Percentiles rank a stretch among this genome's conserved stretches.
These are phyloP conservation scores for Beroe ovata DNA, from an alignment of 37 sponge, comb jelly and placozoan species.

Conservation along the genomic window DNA sequence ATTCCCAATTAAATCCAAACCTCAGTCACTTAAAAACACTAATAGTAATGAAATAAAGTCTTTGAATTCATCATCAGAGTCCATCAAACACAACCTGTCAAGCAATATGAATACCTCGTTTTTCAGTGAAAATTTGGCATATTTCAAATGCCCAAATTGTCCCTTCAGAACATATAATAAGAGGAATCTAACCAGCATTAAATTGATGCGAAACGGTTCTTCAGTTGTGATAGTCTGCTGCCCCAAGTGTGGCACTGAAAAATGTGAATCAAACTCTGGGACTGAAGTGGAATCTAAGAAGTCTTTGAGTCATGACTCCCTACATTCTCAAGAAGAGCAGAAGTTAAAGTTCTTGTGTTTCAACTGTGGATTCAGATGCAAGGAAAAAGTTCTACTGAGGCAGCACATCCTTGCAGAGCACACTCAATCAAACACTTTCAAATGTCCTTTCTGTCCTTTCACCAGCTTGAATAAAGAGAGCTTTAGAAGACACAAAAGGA, in stretches of 20 bases:
- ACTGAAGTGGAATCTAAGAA: not conserved
- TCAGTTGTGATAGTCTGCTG: not conserved
- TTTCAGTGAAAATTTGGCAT: not conserved
- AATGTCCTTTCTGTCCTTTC: not conserved
- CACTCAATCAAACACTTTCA: not conserved
- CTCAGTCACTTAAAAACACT: too few relatives aligned
- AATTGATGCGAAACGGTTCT: not conserved
- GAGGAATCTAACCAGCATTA: not conserved
- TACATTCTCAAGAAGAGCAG: not conserved
- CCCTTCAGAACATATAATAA: not conserved
- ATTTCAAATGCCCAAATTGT: not conserved
- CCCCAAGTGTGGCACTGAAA: not conserved
- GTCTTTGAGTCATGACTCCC: not conserved
- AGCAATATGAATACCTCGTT: not conserved
- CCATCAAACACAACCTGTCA: too few relatives aligned
- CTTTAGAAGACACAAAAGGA: not conserved
- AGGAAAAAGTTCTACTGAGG: not conserved
- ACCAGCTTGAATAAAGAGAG: not conserved
- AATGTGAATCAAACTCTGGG: not conserved
- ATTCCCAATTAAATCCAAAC: too few relatives aligned
- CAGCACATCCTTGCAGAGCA: not conserved
- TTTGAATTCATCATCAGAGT: too few relatives aligned
- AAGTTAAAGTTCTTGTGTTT: too few relatives aligned
- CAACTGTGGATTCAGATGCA: not conserved
- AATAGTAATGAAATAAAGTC: too few relatives aligned